Conservation (phyloP, 1,140 invertebrate species). For the Vanessa tameamea region DNA sequence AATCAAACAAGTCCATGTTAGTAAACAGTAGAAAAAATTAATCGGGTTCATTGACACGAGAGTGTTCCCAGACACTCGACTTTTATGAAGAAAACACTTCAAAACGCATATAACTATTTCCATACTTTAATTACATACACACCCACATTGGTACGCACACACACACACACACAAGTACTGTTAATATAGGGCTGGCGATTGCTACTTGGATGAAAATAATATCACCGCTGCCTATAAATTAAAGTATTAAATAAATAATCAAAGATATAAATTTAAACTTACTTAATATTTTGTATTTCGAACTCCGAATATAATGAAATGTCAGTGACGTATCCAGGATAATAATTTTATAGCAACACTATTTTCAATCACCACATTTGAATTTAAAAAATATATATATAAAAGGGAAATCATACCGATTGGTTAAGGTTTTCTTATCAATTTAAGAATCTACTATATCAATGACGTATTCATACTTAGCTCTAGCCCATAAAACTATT, state of each 20-base stretch:
- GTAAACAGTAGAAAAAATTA: conserved; percentile 61
- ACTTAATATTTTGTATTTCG: too few relatives aligned
- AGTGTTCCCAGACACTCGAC: conserved; percentile 74
- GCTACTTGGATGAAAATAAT: conserved; percentile 15
- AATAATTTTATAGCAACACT: background rate
- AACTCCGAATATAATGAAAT: too few relatives aligned
- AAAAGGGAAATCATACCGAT: too few relatives aligned
- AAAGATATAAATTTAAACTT: too few relatives aligned
- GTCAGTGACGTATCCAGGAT: background rate
- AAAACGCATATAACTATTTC: conserved; percentile 77
- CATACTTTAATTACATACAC: conserved; percentile 77
- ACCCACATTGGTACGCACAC: conserved; percentile 41
- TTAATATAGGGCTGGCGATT: conserved; percentile 19
- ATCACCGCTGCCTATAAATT: background rate
- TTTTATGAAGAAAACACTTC: conserved; percentile 80
- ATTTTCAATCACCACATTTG: too few relatives aligned
- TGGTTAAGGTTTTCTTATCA: too few relatives aligned
- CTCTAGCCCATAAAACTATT: background rate
- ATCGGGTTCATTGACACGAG: conserved; percentile 57
- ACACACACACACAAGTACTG: conserved; percentile 36
- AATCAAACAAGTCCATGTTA: conserved; percentile 50
- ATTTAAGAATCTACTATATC: too few relatives aligned
- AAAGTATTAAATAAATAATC: too few relatives aligned
- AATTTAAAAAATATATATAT: too few relatives aligned
- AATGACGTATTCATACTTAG: too few relatives aligned